A percentile compares a stretch with the other conserved stretches of the same genome.
These are phyloP conservation scores for Dusona sp. DNA, from an alignment of 2,888 invertebrate genomes.

Conservation along the genomic window DNA sequence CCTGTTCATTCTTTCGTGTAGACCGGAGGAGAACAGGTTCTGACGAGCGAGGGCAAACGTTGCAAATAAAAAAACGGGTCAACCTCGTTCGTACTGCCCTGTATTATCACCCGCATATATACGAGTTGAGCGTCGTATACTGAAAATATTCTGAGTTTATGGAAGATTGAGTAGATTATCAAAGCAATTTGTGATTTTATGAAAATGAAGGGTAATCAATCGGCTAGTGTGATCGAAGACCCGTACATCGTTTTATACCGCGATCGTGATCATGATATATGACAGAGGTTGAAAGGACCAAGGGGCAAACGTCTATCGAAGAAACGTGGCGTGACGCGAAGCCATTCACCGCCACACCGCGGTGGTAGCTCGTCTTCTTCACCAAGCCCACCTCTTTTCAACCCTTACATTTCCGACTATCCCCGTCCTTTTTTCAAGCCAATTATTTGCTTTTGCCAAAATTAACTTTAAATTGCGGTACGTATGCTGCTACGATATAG, in stretches of 20 bases:
- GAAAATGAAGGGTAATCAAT: slow-evolving; percentile 1
- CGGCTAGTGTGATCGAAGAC: neutral
- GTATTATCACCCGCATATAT: slow-evolving; percentile 11
- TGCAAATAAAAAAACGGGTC: slow-evolving; percentile 9
- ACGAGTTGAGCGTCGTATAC: neutral
- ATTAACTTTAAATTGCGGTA: slow-evolving; percentile 81
- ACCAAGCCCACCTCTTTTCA: slow-evolving; percentile 64
- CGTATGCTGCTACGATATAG: slow-evolving; percentile 69
- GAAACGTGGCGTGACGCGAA: slow-evolving; percentile 79
- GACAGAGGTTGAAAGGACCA: slow-evolving; percentile 13
- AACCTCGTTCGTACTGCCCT: slow-evolving; percentile 43
- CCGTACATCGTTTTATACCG: slow-evolving; percentile 12
- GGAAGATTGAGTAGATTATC: slow-evolving; percentile 26
- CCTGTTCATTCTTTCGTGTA: neutral
- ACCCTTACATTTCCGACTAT: slow-evolving; percentile 72
- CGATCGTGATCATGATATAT: slow-evolving; percentile 39
- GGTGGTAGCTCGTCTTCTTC: slow-evolving; percentile 60
- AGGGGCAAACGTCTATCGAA: slow-evolving; percentile 55
- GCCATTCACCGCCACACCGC: slow-evolving; percentile 73
- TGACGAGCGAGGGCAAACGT: slow-evolving; percentile 13
- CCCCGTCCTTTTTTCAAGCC: slow-evolving; percentile 65
- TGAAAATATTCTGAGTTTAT: slow-evolving; percentile 11
- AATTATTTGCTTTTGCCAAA: slow-evolving; percentile 82
- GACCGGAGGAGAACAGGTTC: neutral
- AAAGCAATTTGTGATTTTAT: slow-evolving; percentile 10